phyloP scores from a whole-genome alignment of 2,888 invertebrate genomes.

The Lamellibrachia satsuma region DNA sequence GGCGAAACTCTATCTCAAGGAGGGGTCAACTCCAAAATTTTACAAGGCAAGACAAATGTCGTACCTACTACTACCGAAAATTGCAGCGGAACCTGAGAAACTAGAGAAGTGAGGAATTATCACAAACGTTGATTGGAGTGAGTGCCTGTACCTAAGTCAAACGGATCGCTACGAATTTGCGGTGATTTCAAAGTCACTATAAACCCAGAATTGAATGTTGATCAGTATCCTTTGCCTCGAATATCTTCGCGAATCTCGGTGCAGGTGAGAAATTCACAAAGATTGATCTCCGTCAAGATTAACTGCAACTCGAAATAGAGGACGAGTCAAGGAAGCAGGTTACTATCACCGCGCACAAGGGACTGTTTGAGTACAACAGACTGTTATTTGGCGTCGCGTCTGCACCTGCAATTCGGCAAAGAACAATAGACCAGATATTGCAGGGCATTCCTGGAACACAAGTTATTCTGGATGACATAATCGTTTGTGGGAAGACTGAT shows the following conservation, averaged over 20 bases:
- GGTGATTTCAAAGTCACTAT: no score
- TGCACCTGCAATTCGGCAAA: not conserved
- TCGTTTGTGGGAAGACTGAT: no score
- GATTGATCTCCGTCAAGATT: no score
- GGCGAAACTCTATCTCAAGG: constrained; percentile 8
- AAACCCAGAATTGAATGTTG: not conserved
- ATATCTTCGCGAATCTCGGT: not conserved
- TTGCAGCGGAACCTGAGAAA: constrained; percentile 5
- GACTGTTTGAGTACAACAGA: no score
- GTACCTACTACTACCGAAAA: not conserved
- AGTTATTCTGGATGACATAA: not conserved
- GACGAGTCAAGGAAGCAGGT: no score
- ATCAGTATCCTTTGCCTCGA: constrained; percentile 14
- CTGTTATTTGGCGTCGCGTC: no score
- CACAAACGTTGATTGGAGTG: constrained; percentile 3
- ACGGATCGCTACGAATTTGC: not conserved
- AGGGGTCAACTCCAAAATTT: not conserved
- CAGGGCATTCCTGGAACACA: not conserved
- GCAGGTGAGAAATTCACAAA: not conserved
- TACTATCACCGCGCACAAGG: no score
- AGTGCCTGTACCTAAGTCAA: constrained; percentile 17
- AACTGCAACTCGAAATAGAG: no score
- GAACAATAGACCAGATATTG: not conserved
- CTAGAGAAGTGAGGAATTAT: constrained; percentile 14
- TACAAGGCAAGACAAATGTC: not conserved